Base-by-base conservation (phyloP, 1,140 invertebrate species). In the Drosophila tsacasi region DNA sequence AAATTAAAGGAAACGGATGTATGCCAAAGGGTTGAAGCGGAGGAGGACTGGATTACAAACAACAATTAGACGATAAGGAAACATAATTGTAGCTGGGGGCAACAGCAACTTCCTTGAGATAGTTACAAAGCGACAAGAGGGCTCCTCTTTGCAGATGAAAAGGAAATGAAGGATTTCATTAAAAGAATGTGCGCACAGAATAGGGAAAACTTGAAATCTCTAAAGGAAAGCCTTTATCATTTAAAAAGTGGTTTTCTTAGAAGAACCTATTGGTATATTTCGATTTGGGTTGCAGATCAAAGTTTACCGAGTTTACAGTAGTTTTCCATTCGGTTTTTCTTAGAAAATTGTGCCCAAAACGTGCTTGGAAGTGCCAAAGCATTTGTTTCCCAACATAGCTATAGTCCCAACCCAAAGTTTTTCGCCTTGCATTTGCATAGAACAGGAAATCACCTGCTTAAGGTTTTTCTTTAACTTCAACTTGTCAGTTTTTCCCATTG, bases 381-480 rank as follows among this genome's bases (percentile, higher is more conserved):
- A 32, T 67, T n/a, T 39, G 25, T 39, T 57, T 2, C 5, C 32
- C 10, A 67, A 39, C 30, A 46, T 32, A 47, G 13, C 35, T 49
- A 3, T 49, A 19, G 40, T 49, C 42, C 50, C 68, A 32, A 7
- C 25, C 42, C 17, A 37, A 76, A 37, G 50, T 74, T 64, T 42
- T 66, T 35, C 23, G 35, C 37, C 42, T 72, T 42, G 60, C 30
- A 76, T 76, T 59, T 59, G 39, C 54, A 25, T 57, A 60, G 35
- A 72, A 63, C 57, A 64, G 76, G 76, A 79, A 79, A 73, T 79
- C 76, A 79, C 67, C 75, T 73, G 57, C 46, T 47, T 79, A 59
- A 58, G 42, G 69, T 60, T 73, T 73, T 72, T 73, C 69, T 50
- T 72, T 42, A 69, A 69, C 67, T 69, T 69, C 67, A 66, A 69